Evolutionary conservation across 2,888 invertebrate species (phyloP), one percentile per base, ranked within the genome.

Genomic region (Mantis religiosa): DNA sequence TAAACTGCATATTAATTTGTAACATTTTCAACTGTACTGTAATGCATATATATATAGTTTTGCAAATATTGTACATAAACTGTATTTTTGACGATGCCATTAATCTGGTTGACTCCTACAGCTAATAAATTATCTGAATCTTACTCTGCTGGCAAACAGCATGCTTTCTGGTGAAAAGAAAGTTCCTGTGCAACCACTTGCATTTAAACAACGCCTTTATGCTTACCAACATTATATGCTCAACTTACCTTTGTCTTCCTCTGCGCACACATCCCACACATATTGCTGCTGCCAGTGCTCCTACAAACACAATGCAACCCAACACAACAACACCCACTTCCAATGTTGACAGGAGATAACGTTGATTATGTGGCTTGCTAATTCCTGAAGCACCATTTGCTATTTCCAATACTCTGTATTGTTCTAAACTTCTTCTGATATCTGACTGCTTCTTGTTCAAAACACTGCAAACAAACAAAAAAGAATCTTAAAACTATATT

Each of bases 251-350:
- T 84, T 84, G 88, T 30, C 41, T 88, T n/a, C 89, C 83, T 90
- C 93, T 94, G 88, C 96, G 95, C 89, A 96, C 94, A 92, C 97
- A 97, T 88, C 96, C 94, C 90, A 97, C 96, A 92, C 97, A 97
- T 15, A 97, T 94, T 25, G 97, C 97, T 0, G 97, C 96, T 14
- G 97, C 95, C 88, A 97, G 94, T 0, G 97, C 97, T 0, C 97
- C 98, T 84, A 97, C 93, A 92, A 97, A 97, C 88, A 98, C 96
- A 87, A 97, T 94, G 90, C 97, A 96, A 4, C 97, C 97, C 9
- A 98, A 94, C 0, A 97, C 96, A 25, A 98, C 96, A 0, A 97
- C 96, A 41, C 97, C 96, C 87, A 97, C 95, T 93, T 98, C 97
- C 91, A 97, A 94, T 0, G 97, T 96, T 34, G 96, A 96, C 84